phyloP scores from a whole-genome alignment of 2,113 vertebrate genomes.

The Neogobius melanostomus region DNA sequence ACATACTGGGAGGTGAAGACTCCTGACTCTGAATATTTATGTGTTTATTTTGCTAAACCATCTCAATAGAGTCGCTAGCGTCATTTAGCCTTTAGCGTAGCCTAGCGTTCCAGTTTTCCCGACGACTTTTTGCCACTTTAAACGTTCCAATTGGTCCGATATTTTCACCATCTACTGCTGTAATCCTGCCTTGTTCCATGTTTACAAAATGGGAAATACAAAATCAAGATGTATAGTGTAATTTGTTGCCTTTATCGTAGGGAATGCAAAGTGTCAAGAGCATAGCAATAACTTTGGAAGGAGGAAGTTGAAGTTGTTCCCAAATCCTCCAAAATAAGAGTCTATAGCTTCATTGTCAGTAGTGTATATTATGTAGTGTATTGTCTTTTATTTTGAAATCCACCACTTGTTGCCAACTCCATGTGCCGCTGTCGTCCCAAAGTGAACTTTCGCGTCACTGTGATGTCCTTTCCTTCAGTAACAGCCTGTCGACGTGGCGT shows the following conservation, averaged over 20 bases:
- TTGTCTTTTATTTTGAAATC: background rate
- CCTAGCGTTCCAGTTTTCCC: background rate
- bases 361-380: background rate
- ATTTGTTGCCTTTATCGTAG: constrained; percentile 5
- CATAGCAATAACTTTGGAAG: constrained; percentile 35
- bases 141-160: background rate
- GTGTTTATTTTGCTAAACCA: background rate
- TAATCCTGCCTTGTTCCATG: constrained; percentile 46
- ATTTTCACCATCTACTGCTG: constrained; percentile 10
- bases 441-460: constrained; percentile 30
- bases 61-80: no score
- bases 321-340: background rate
- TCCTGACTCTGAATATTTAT: background rate
- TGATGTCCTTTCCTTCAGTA: constrained; percentile 17
- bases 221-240: background rate
- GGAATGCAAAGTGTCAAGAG: constrained; percentile 33
- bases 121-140: background rate
- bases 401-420: constrained; percentile 27
- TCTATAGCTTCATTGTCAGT: background rate
- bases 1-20: background rate
- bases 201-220: constrained; percentile 30
- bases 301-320: constrained; percentile 10
- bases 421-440: constrained; percentile 19
- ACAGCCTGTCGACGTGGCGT: constrained; percentile 11
- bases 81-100: background rate